These are phyloP conservation scores for Alauda arvensis DNA, from an alignment of 2,797 vertebrate species.

Conservation along the genomic window DNA sequence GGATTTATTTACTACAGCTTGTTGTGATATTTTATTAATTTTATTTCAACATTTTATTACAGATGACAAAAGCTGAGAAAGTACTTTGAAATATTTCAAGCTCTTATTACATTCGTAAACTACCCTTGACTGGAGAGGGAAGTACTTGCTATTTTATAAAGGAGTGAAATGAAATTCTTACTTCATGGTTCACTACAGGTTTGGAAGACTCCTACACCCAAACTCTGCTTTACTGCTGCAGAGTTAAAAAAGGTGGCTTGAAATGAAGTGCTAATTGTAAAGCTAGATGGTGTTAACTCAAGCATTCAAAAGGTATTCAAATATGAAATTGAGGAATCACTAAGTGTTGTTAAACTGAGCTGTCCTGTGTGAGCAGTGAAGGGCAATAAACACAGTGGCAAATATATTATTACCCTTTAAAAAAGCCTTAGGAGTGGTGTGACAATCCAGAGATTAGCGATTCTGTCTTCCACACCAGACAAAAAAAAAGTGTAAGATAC, in stretches of 20 bases:
- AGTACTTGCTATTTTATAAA: not conserved
- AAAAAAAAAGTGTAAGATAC: not conserved
- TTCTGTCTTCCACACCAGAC: not conserved
- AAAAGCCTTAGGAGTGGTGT: not conserved
- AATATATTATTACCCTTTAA: not conserved
- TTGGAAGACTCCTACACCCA: not conserved
- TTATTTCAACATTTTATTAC: conserved; percentile 25
- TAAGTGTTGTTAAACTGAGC: not conserved
- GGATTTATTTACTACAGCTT: conserved; percentile 4
- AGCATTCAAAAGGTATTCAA: not conserved
- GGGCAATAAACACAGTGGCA: not conserved
- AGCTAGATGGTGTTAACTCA: not conserved
- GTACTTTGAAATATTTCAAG: not conserved
- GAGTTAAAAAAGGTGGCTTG: not conserved
- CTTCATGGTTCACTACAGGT: not conserved
- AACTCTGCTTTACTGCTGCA: not conserved
- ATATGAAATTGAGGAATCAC: not conserved
- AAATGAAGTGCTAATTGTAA: not conserved
- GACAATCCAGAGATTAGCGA: not conserved
- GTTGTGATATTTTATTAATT: conserved; percentile 14
- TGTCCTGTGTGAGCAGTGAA: not conserved
- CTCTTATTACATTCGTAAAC: not conserved
- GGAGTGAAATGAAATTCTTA: not conserved
- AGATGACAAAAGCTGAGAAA: not conserved
- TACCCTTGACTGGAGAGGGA: not conserved